phyloP scores from a whole-genome alignment of 2,797 vertebrate genomes.

The Delichon dasypus region DNA sequence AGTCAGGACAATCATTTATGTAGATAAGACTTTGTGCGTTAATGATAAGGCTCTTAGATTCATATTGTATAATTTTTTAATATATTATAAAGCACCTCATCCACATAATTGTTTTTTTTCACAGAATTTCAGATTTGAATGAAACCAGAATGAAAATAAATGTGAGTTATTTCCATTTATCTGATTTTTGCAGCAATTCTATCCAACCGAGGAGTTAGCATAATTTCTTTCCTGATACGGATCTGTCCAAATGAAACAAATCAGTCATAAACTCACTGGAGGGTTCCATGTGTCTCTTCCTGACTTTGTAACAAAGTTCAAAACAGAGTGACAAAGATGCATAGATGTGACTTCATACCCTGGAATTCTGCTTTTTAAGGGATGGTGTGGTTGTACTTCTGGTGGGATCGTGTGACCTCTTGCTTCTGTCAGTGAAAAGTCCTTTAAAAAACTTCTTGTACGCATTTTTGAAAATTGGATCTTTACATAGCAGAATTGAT shows the following conservation, averaged over 20 bases:
- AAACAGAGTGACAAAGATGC: background rate
- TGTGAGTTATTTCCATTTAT: background rate
- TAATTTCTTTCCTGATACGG: background rate
- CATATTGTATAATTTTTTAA: background rate
- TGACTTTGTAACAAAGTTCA: background rate
- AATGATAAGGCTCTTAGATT: background rate
- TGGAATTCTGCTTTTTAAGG: background rate
- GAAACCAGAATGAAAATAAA: background rate
- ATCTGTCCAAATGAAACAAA: background rate
- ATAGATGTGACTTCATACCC: background rate
- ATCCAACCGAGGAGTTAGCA: background rate
- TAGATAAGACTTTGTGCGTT: background rate
- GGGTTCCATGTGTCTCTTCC: background rate
- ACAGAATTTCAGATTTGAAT: background rate
- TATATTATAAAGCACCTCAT: background rate
- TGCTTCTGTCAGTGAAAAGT: background rate
- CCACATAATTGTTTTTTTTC: background rate
- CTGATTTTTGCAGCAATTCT: background rate
- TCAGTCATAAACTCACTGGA: background rate
- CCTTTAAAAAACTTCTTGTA: background rate
- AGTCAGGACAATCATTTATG: background rate
- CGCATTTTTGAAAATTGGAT: background rate
- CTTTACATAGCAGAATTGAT: background rate
- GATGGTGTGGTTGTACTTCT: background rate
- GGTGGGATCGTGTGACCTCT: background rate